phyloP scores from a whole-genome alignment of 2,888 invertebrate species.

The Calameuta filiformis region DNA sequence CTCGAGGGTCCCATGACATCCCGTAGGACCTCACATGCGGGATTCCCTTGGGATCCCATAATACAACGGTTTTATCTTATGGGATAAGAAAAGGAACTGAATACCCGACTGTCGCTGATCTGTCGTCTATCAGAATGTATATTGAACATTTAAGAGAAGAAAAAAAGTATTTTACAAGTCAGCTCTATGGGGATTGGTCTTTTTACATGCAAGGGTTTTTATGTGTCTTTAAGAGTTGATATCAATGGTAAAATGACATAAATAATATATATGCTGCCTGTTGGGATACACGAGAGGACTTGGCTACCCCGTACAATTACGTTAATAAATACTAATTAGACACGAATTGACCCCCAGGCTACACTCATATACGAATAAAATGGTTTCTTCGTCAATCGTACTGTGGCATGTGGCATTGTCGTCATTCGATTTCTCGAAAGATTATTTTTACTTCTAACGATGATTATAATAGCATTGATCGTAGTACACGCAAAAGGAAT shows the following conservation, averaged over 20 bases:
- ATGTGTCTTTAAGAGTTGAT: not conserved
- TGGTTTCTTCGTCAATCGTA: not conserved
- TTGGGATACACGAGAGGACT: slow-evolving; percentile 22
- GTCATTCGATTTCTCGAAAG: not conserved
- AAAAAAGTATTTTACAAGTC: not conserved
- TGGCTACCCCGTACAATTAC: slow-evolving; percentile 47
- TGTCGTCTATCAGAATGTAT: not conserved
- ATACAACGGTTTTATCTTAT: not conserved
- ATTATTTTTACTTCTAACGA: not conserved
- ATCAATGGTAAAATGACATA: not conserved
- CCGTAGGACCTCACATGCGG: slow-evolving; percentile 6
- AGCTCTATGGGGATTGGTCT: not conserved
- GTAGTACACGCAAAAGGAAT: not conserved
- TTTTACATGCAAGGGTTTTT: not conserved
- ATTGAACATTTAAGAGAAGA: not conserved
- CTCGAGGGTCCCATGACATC: slow-evolving; percentile 23
- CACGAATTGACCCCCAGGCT: slow-evolving; percentile 47
- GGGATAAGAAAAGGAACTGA: not conserved
- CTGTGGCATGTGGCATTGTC: not conserved
- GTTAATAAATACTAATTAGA: slow-evolving; percentile 63
- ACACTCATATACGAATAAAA: not conserved
- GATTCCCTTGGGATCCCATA: slow-evolving; percentile 11
- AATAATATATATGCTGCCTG: not conserved
- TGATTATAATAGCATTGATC: not conserved
- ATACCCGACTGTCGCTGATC: not conserved